These are phyloP conservation scores for Nettapus auritus DNA, from an alignment of 2,113 vertebrate species.

Conservation along the genomic window DNA sequence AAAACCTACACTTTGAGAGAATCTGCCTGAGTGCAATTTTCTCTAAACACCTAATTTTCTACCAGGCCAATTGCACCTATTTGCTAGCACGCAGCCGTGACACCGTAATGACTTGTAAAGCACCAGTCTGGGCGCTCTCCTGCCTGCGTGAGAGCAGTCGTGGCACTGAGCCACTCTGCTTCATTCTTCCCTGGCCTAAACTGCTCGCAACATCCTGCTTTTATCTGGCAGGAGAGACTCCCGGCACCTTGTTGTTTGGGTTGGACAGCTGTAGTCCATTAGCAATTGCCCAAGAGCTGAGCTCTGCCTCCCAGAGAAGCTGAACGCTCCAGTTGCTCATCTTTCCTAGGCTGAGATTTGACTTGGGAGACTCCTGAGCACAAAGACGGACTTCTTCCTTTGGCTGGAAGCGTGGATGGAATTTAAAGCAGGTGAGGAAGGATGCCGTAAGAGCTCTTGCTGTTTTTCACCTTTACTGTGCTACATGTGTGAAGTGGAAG, in stretches of 20 bases:
- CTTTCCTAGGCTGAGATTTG: background rate
- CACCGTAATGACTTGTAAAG: background rate
- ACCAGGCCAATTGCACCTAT: background rate
- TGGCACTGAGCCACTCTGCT: background rate
- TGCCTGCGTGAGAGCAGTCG: background rate
- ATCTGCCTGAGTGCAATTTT: background rate
- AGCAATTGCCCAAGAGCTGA: background rate
- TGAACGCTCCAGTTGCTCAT: background rate
- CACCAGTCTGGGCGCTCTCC: background rate
- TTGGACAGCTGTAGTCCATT: background rate
- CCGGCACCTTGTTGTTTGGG: background rate
- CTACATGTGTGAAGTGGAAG: background rate
- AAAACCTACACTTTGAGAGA: background rate
- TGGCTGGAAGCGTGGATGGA: background rate
- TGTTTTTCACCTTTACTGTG: background rate
- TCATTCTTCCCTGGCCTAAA: background rate
- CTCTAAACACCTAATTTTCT: background rate
- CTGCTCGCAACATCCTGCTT: background rate
- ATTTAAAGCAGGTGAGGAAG: constrained; percentile 13
- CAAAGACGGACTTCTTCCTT: background rate
- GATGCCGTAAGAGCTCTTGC: background rate
- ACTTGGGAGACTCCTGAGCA: background rate
- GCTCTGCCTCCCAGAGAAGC: background rate
- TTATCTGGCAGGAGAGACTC: background rate
- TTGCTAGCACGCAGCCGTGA: background rate